Evolutionary conservation across 2,797 vertebrate species (phyloP).

Genomic region (Oreochromis mossambicus): DNA sequence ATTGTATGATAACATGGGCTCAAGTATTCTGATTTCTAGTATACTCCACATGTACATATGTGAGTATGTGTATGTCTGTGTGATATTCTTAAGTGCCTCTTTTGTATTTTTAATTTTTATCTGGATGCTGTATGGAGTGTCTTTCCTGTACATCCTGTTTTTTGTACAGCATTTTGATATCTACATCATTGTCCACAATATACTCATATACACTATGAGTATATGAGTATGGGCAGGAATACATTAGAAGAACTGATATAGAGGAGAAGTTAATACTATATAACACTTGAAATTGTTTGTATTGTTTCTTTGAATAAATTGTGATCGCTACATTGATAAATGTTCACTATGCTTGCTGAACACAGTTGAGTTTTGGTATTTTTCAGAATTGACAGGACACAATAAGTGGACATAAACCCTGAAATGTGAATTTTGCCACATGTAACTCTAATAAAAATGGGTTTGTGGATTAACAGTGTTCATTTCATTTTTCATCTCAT

Average conservation of each 20-base stretch:
- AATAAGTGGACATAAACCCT: conserved; percentile 4
- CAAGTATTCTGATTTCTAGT: conserved; percentile 21
- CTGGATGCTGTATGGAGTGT: conserved; percentile 37
- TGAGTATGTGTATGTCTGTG: not conserved
- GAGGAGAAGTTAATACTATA: conserved; percentile 5
- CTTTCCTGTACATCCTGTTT: conserved; percentile 31
- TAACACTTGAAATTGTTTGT: conserved; percentile 53
- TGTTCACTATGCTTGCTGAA: conserved; percentile 18
- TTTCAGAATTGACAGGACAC: not conserved
- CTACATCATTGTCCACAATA: conserved; percentile 33
- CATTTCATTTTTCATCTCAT: not conserved
- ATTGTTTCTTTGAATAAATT: conserved; percentile 23
- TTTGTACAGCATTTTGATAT: conserved; percentile 61
- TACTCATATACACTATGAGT: conserved; percentile 2
- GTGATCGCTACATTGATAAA: conserved; percentile 34
- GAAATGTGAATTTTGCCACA: conserved; percentile 41
- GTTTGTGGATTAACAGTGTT: not conserved
- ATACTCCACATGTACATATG: conserved; percentile 5
- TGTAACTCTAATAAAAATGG: conserved; percentile 30
- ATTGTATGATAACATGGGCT: conserved; percentile 45
- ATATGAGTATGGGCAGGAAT: conserved; percentile 22
- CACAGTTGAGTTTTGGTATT: not conserved
- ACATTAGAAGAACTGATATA: not conserved
- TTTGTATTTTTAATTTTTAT: conserved; percentile 62
- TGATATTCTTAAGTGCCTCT: conserved; percentile 74